A percentile compares a stretch with the other conserved stretches of the same genome.
phyloP scores from a whole-genome alignment of 2,113 vertebrate species.

The Phalacrocorax brasilianus region DNA sequence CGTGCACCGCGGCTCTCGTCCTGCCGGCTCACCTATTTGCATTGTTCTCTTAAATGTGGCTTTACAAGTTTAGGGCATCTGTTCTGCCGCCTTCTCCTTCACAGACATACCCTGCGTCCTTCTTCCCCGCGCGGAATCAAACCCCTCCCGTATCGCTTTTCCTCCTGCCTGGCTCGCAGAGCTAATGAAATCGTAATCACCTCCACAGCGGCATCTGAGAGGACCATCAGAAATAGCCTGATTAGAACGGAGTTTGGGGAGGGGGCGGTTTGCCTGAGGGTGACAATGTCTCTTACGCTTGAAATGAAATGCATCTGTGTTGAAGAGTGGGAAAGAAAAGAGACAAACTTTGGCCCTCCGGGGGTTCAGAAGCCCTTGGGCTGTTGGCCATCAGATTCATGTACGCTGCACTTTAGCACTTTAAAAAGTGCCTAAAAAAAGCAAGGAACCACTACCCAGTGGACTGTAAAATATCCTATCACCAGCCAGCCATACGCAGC shows the following conservation, averaged over 20 bases:
- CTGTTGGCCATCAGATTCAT: constrained; percentile 18
- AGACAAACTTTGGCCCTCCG: constrained; percentile 32
- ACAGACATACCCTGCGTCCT: neutral
- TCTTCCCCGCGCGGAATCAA: neutral
- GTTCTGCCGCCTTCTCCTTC: neutral
- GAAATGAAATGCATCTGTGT: constrained; percentile 8
- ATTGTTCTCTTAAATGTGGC: fast-evolving
- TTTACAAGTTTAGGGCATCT: neutral
- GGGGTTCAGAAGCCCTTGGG: constrained; percentile 39
- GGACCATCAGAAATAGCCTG: neutral
- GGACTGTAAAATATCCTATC: constrained; percentile 36
- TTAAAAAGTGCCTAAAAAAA: constrained; percentile 42
- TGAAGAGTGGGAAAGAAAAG: neutral
- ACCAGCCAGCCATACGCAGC: constrained; percentile 9
- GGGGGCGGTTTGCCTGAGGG: constrained; percentile 50
- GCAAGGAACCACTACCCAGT: neutral
- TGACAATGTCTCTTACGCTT: constrained; percentile 35
- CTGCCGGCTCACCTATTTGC: neutral
- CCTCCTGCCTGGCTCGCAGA: neutral
- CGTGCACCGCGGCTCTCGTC: fast-evolving
- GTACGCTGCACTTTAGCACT: neutral
- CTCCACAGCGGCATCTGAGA: neutral
- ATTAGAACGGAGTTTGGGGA: constrained; percentile 37
- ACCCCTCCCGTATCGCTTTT: neutral
- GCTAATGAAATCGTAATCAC: constrained; percentile 14